Conservation (phyloP, 2,888 invertebrate species). For the Autographa gamma region DNA sequence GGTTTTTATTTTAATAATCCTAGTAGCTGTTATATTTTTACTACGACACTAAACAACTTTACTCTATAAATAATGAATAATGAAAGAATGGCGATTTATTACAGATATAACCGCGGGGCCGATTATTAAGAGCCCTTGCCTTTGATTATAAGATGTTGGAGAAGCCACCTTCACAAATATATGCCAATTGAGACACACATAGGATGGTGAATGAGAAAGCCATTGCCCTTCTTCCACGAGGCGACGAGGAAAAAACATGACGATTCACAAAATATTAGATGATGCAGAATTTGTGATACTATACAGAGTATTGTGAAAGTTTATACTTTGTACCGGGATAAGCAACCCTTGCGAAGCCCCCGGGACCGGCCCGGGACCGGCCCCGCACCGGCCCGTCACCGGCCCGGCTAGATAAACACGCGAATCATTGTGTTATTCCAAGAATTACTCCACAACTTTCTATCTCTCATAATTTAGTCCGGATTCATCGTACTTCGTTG, state of each 20-base stretch:
- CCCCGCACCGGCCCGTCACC: constrained; percentile 6
- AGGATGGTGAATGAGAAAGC: not conserved
- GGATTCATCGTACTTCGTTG: not conserved
- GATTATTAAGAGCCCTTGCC: too few species aligned
- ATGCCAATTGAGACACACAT: not conserved
- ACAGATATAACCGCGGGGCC: too few species aligned
- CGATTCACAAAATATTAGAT: constrained; percentile 41
- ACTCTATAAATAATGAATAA: too few species aligned
- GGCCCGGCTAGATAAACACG: constrained; percentile 20
- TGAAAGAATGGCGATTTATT: too few species aligned
- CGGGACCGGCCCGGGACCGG: constrained; percentile 10
- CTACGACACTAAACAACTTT: too few species aligned
- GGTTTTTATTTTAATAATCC: too few species aligned
- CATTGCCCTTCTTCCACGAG: not conserved
- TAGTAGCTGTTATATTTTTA: too few species aligned
- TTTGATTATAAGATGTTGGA: not conserved
- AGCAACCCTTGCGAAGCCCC: constrained; percentile 24
- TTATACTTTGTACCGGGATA: constrained; percentile 22
- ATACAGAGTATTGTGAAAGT: constrained; percentile 27
- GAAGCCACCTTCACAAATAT: not conserved
- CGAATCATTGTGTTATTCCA: constrained; percentile 11
- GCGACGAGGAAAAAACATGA: constrained; percentile 20
- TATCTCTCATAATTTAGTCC: not conserved
- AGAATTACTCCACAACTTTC: constrained; percentile 6
- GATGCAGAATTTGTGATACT: constrained; percentile 41